Evolutionary conservation across 2,888 invertebrate genomes (phyloP).

Genomic region (Notocelia uddmanniana): DNA sequence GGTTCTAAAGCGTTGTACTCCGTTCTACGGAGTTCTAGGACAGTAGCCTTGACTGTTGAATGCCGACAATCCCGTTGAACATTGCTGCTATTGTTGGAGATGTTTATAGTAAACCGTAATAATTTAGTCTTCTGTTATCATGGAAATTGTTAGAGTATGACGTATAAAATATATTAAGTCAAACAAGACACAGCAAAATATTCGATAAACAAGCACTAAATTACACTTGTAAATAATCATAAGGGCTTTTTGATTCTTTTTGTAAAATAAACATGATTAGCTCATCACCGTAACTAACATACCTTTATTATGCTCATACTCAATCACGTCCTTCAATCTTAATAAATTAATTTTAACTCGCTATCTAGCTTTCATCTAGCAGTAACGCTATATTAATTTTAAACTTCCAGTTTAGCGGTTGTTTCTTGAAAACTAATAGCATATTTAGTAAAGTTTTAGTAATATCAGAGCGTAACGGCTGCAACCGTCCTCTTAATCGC

Average conservation of each 20-base stretch:
- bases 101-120: neutral
- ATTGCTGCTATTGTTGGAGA: constrained; percentile 1
- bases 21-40: constrained; percentile 1
- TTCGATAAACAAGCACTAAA: neutral
- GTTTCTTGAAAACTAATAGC: constrained; percentile 12
- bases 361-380: neutral
- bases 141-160: neutral
- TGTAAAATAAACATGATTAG: too few species aligned
- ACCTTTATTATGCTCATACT: too few species aligned
- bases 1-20: constrained; percentile 21
- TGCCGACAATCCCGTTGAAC: constrained; percentile 2
- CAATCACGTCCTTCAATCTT: neutral
- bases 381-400: neutral
- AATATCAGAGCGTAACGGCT: constrained; percentile 14
- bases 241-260: too few species aligned
- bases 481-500: constrained; percentile 1
- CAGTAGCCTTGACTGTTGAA: constrained; percentile 18
- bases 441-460: constrained; percentile 27
- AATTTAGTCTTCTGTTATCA: neutral
- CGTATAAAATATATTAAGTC: neutral
- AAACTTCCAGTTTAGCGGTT: constrained; percentile 12
- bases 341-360: neutral
- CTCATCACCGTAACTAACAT: too few species aligned
- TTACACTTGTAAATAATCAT: too few species aligned
- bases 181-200: neutral